Evolutionary conservation across 2,888 invertebrate genomes (phyloP), one percentile per base, ranked within the genome.

Genomic region (Sepioteuthis lessoniana): DNA sequence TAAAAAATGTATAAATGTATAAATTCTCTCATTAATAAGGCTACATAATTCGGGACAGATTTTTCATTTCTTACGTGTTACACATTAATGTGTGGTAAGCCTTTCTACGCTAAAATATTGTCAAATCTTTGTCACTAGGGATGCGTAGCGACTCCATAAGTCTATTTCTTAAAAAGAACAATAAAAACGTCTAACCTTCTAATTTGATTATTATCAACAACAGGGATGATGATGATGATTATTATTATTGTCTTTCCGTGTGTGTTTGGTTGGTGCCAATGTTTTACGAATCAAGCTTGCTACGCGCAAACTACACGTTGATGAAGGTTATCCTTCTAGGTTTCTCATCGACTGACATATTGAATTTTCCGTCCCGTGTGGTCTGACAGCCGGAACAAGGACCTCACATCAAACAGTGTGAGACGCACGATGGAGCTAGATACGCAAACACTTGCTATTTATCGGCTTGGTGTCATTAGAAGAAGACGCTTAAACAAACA

Each of bases 361-460:
- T 76, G 76, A n/a, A 76, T 76, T 76, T 13, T 76, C 76, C 76
- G n/a, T 13, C 76, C 76, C 76, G 76, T 76, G 76, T 76, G 76
- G 76, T 76, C 76, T 76, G 76, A 76, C 76, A 76, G 76, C 76
- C 76, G 76, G 76, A 76, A 76, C 76, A n/a, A 76, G 76, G 76
- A 76, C n/a, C 76, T 35, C 76, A 76, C 76, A 76, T 76, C 76
- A 76, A 76, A 76, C 76, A 76, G n/a, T 16, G 76, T 16, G 35
- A n/a, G 19, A 76, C 76, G n/a, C 35, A 76, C 76, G 76, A 76
- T 13, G n/a, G 76, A 35, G 76, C 76, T 35, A 19, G n/a, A n/a
- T 19, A n/a, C 1, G 76, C 76, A 76, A 76, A 76, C 76, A 76
- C 76, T 76, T 35, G 76, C 76, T 76, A 76, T 76, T 76, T 76